Base-by-base conservation (phyloP, 1,140 invertebrate species). In the Leptoteleia sp. region DNA sequence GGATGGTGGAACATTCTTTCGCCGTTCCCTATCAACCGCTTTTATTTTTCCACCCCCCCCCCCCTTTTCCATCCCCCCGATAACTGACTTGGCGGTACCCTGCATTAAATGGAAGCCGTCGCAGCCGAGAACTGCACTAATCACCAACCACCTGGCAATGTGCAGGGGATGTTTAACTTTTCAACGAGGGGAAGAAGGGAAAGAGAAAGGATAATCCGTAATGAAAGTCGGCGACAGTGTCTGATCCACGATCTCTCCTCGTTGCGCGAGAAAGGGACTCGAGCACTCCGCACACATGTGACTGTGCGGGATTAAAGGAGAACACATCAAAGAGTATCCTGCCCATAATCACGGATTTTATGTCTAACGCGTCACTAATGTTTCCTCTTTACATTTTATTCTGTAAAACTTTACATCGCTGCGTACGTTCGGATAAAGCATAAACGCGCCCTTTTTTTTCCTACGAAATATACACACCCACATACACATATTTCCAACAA, bases 181-280 rank as follows among this genome's bases (percentile, higher is more conserved):
- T 79, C 47, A 79, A 71, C 70, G 52, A 79, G 47, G 48, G 64
- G 57, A 52, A 76, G 62, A 65, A 68, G 76, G 50, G 65, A 76
- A 52, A 73, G 76, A 77, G 73, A 77, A 75, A 75, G 70, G 78
- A 78, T 82, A 82, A 82, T 80, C 81, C 75, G 71, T 80, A 80
- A 82, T 82, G 80, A 80, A 80, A 82, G 80, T 80, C 77, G 62
- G 70, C 73, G 80, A 80, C 73, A 73, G 65, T 80, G 73, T 80
- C 77, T 82, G 80, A 80, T 82, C 75, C 80, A 62, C 71, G 73
- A 75, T 80, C 65, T 77, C 73, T 67, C 59, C 42, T 29, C 54
- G 45, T 68, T 67, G 73, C 38, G 38, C 48, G 45, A 62, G 54
- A 57, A 79, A 75, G 71, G 71, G 77, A 71, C 38, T 71, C 57